Conservation (phyloP, 2,888 invertebrate species). For the Noctua janthe region DNA sequence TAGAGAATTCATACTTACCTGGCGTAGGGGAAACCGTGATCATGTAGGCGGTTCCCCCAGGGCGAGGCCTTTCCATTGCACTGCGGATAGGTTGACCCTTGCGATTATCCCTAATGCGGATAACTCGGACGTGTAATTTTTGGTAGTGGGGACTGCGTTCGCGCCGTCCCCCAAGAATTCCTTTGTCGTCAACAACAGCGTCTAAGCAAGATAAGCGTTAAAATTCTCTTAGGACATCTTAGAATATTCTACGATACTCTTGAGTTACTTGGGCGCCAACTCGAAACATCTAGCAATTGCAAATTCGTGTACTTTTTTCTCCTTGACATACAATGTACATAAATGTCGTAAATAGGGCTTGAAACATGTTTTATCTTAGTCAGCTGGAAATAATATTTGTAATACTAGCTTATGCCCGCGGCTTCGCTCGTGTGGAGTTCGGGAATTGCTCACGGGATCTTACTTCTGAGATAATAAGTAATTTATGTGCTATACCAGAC, state of each 20-base stretch:
- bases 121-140: constrained; percentile 16
- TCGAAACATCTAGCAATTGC: neutral
- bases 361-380: neutral
- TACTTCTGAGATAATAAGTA: no score
- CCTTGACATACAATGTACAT: neutral
- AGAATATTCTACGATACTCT: no score
- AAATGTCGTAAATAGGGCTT: neutral
- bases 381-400: neutral
- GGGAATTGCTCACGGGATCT: no score
- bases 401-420: no score
- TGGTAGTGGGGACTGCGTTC: constrained; percentile 6
- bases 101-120: constrained; percentile 27
- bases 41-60: constrained; percentile 25
- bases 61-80: constrained; percentile 21
- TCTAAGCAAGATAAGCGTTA: no score
- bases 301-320: neutral
- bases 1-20: neutral
- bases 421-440: no score
- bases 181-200: neutral
- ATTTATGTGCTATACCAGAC: no score
- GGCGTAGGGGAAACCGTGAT: constrained; percentile 14
- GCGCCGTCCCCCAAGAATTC: neutral
- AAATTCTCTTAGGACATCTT: no score
- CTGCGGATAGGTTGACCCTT: constrained; percentile 27
- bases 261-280: no score